Conservation (phyloP, 2,797 vertebrate genomes). For the Gouania willdenowi region DNA sequence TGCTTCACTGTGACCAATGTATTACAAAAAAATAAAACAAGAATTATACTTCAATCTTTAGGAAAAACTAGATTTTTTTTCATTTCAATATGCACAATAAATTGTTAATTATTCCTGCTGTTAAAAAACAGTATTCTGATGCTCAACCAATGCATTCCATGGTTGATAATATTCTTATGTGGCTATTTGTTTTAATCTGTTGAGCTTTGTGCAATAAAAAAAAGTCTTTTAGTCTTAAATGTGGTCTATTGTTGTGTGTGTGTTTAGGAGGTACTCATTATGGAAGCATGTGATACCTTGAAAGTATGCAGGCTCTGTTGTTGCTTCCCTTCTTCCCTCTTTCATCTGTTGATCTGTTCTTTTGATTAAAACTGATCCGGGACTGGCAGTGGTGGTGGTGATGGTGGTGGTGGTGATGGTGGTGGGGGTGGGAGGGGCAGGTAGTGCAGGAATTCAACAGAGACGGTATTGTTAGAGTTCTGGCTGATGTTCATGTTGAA, state of each 20-base stretch:
- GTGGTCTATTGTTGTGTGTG: constrained; percentile 11
- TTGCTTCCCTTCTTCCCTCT: background rate
- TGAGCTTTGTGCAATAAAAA: constrained; percentile 37
- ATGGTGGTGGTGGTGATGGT: too few species aligned
- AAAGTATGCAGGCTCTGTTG: constrained; percentile 11
- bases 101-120: constrained; percentile 12
- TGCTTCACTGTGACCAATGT: constrained; percentile 6
- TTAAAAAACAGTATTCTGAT: constrained; percentile 11
- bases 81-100: background rate
- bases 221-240: constrained; percentile 4
- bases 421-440: too few species aligned
- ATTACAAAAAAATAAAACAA: constrained; percentile 2
- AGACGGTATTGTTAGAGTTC: constrained; percentile 42
- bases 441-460: constrained; percentile 27
- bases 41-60: too few species aligned
- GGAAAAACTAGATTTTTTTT: background rate
- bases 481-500: constrained; percentile 34
- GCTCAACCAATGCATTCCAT: constrained; percentile 6
- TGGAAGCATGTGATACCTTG: constrained; percentile 25
- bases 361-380: constrained; percentile 18
- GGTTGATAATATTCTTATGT: constrained; percentile 2
- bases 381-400: constrained; percentile 22
- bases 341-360: constrained; percentile 11
- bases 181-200: background rate
- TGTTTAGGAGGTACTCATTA: constrained; percentile 27